Conservation (phyloP, 2,797 vertebrate species). For the Poeciliopsis infans region DNA sequence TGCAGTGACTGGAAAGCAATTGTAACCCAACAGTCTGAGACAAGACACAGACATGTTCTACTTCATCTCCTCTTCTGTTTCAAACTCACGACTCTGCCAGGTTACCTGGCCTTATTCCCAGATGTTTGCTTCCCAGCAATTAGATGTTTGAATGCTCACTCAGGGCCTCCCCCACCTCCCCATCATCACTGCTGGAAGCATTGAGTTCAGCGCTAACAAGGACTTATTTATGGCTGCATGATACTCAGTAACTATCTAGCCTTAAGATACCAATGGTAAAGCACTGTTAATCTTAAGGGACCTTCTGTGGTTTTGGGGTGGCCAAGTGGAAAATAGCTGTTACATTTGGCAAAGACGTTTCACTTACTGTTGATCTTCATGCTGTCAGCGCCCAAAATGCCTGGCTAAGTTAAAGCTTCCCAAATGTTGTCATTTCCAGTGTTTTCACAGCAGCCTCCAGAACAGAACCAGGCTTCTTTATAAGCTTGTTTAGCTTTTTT, state of each 20-base stretch:
- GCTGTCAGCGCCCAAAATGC: slow-evolving; percentile 59
- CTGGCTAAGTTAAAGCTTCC: slow-evolving; percentile 36
- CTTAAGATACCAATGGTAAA: slow-evolving; percentile 58
- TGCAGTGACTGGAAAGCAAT: slow-evolving; percentile 58
- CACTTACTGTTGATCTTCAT: slow-evolving; percentile 54
- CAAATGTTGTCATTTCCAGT: not conserved
- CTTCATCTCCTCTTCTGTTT: slow-evolving; percentile 71
- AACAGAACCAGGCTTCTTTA: no score
- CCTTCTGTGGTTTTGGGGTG: slow-evolving; percentile 65
- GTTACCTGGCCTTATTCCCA: slow-evolving; percentile 75
- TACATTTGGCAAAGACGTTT: slow-evolving; percentile 67
- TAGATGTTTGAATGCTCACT: slow-evolving; percentile 71
- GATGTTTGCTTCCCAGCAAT: slow-evolving; percentile 75
- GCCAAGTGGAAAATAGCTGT: slow-evolving; percentile 65
- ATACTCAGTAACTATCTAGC: slow-evolving; percentile 50
- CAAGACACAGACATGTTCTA: slow-evolving; percentile 70
- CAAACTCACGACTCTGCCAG: slow-evolving; percentile 62
- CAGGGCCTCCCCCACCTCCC: slow-evolving; percentile 23
- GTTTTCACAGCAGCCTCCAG: no score
- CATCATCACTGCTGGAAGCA: slow-evolving; percentile 57
- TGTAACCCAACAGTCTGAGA: slow-evolving; percentile 61
- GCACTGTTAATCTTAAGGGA: slow-evolving; percentile 61
- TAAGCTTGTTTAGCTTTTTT: not conserved
- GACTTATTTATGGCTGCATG: slow-evolving; percentile 68
- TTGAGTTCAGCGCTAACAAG: slow-evolving; percentile 61